phyloP scores from a whole-genome alignment of 64 coral and sea anemone species.

The Stichodactyla mertensii region DNA sequence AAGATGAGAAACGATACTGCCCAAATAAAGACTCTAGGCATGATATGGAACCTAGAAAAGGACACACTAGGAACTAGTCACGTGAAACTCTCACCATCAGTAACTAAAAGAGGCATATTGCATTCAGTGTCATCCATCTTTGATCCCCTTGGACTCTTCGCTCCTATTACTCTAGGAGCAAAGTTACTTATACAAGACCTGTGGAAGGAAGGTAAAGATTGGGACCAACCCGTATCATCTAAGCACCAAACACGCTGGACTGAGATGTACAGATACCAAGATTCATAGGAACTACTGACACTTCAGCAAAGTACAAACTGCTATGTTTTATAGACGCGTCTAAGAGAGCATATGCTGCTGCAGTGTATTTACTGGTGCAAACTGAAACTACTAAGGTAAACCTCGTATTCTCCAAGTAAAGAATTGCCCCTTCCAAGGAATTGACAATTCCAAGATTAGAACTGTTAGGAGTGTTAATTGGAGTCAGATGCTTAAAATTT shows the following conservation, averaged over 20 bases:
- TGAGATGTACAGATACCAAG: slow-evolving; percentile 22
- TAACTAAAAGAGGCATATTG: slow-evolving; percentile 15
- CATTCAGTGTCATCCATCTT: slow-evolving; percentile 32
- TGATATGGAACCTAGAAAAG: slow-evolving; percentile 18
- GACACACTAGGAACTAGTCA: slow-evolving; percentile 8
- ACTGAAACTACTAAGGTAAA: not conserved
- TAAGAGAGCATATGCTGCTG: not conserved
- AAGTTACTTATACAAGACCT: slow-evolving; percentile 35
- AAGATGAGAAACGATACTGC: slow-evolving; percentile 3
- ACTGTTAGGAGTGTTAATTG: slow-evolving; percentile 30
- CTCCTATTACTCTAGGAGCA: slow-evolving; percentile 24
- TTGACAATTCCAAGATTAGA: slow-evolving; percentile 37
- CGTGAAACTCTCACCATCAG: slow-evolving; percentile 7
- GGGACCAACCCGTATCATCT: not conserved
- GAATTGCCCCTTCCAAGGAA: slow-evolving; percentile 25
- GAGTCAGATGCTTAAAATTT: slow-evolving; percentile 37
- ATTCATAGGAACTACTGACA: slow-evolving; percentile 18
- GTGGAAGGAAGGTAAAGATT: slow-evolving; percentile 20
- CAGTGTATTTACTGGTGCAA: not conserved
- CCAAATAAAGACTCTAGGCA: slow-evolving; percentile 38
- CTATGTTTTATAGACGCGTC: slow-evolving; percentile 44
- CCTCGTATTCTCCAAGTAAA: slow-evolving; percentile 39
- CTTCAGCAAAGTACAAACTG: slow-evolving; percentile 23
- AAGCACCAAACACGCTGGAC: not conserved
- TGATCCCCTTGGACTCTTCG: slow-evolving; percentile 43